phyloP scores from a whole-genome alignment of 2,113 vertebrate genomes.

The Pelvicachromis taeniatus region DNA sequence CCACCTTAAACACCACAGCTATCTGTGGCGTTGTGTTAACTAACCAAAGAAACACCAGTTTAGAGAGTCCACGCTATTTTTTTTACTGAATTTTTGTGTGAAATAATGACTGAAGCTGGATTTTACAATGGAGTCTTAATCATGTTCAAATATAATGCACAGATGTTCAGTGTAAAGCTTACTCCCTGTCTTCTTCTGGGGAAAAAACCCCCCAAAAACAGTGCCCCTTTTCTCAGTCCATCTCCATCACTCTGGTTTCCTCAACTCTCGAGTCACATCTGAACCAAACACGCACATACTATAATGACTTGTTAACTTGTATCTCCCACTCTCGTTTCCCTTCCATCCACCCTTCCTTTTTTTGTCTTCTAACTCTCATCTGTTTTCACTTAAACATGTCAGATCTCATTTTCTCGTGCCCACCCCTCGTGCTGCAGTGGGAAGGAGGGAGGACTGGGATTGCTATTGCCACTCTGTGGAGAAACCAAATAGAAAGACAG shows the following conservation, averaged over 20 bases:
- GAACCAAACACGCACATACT: neutral
- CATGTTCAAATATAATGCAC: neutral
- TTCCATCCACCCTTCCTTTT: neutral
- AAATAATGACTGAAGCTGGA: neutral
- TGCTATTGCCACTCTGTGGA: neutral
- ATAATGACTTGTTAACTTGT: neutral
- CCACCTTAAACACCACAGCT: neutral
- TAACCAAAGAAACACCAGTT: neutral
- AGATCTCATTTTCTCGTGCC: slow-evolving; percentile 5
- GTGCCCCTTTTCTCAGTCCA: neutral
- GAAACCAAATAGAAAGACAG: neutral
- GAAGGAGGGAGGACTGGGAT: neutral
- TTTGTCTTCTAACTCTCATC: slow-evolving; percentile 16
- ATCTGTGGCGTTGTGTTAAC: neutral
- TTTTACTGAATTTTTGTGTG: neutral
- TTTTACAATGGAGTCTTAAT: neutral
- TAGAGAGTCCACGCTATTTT: neutral
- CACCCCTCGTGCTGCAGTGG: neutral
- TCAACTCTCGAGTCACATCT: slow-evolving; percentile 5
- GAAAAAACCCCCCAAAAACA: neutral
- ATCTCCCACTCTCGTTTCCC: neutral
- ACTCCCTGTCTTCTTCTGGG: neutral
- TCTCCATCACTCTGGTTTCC: neutral
- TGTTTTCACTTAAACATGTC: slow-evolving; percentile 46
- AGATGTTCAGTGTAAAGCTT: neutral